Conservation (phyloP, 2,113 vertebrate genomes). For the Emydocephalus ijimae region DNA sequence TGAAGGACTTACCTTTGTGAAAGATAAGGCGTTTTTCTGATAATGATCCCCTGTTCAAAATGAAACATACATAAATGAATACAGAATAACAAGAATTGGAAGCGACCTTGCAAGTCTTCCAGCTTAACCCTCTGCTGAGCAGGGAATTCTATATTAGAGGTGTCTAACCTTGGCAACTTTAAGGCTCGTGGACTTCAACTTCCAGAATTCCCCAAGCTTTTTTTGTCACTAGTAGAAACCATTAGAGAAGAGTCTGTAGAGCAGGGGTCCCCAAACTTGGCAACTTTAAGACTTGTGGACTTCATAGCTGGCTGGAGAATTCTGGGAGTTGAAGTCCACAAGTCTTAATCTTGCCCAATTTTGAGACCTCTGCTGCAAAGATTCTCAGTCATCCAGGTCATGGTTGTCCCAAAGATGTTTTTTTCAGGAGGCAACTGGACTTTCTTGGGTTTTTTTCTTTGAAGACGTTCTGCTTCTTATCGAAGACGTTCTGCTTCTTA, state of each 20-base stretch:
- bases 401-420: too few species aligned
- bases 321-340: too few species aligned
- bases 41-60: constrained; percentile 75
- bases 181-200: not conserved
- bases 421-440: too few species aligned
- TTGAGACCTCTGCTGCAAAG: too few species aligned
- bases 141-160: not conserved
- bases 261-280: too few species aligned
- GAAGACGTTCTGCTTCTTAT: too few species aligned
- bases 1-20: constrained; percentile 69
- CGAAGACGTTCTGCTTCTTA: too few species aligned
- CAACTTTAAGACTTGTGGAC: too few species aligned
- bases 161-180: not conserved
- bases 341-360: too few species aligned
- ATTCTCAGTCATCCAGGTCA: too few species aligned
- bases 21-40: constrained; percentile 84
- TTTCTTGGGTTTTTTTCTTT: too few species aligned
- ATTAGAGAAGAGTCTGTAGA: not conserved
- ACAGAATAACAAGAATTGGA: not conserved
- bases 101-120: not conserved
- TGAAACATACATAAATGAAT: not conserved
- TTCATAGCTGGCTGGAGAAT: too few species aligned
- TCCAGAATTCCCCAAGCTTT: not conserved
- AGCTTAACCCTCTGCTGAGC: not conserved
- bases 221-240: not conserved